Evolutionary conservation across 1,140 invertebrate species (phyloP), one percentile per base, ranked within the genome.

Genomic region (Drosophila punjabiensis): DNA sequence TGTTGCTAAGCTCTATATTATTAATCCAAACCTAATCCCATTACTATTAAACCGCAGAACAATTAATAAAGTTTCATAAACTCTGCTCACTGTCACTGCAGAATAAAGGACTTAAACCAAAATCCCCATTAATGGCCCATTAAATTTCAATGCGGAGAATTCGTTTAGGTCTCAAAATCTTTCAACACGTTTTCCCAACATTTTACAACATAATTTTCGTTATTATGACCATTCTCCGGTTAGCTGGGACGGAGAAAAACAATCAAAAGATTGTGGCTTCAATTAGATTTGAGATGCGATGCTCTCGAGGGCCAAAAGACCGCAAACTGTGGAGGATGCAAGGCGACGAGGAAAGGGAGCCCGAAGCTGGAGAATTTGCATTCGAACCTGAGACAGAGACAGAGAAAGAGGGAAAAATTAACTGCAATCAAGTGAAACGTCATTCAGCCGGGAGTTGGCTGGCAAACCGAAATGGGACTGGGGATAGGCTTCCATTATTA

Each of bases 391-490:
- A 56, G 75, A 61, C 79, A 66, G 71, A 53, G 70, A 45, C 61
- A 59, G 68, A 59, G 53, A 47, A 65, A 75, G 64, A 45, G 52
- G 56, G 37, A 69, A 73, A 90, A 90, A 90, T 90, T 91, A 90
- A 90, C 87, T 90, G 82, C 86, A 90, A 90, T 90, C 86, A 90
- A 90, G 79, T 87, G 67, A 90, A 90, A 87, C 86, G 86, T 90
- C 86, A 90, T 90, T 90, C 86, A 90, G 81, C 81, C 62, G 66
- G 63, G 67, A 68, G 62, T 58, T 66, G 70, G 69, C 11, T 58
- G 9, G 47, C 37, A 41, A 76, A 43, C 62, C 37, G 62, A 48
- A 64, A 66, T 70, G 71, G 60, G 41, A 41, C 52, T 43, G 52
- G 62, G 59, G 67, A 75, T 79, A 81, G 70, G 71, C 81, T 82